Evolutionary conservation across 2,797 vertebrate genomes (phyloP).

Genomic region (Kryptopterus vitreolus): DNA sequence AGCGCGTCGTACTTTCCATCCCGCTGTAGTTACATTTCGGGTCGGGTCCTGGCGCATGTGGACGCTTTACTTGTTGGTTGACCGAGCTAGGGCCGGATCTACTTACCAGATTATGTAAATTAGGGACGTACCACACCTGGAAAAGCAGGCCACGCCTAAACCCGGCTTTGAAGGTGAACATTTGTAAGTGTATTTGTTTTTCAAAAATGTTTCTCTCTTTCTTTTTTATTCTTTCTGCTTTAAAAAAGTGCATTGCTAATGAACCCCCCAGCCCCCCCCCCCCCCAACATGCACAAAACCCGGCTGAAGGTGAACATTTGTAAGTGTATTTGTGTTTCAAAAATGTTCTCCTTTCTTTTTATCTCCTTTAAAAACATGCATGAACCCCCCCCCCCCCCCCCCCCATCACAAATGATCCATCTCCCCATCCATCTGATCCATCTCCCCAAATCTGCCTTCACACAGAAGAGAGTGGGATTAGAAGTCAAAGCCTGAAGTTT

Average conservation of each 20-base stretch:
- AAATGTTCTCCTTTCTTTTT: too few species aligned
- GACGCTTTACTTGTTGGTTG: background rate
- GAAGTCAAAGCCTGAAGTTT: background rate
- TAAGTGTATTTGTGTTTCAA: too few species aligned
- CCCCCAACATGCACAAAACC: too few species aligned
- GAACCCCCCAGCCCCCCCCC: too few species aligned
- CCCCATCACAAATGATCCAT: background rate
- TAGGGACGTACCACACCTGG: background rate
- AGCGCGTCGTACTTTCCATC: background rate
- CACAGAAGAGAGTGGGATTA: constrained; percentile 4
- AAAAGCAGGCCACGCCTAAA: background rate
- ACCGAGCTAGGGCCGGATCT: background rate
- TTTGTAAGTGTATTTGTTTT: background rate
- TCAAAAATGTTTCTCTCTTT: background rate
- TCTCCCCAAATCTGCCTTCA: constrained; percentile 14
- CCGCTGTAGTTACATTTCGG: background rate
- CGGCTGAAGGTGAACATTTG: too few species aligned
- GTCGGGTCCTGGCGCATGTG: background rate
- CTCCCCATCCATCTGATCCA: too few species aligned
- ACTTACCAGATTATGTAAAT: background rate
- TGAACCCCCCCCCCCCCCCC: too few species aligned
- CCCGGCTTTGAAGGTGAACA: background rate
- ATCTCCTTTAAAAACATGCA: too few species aligned
- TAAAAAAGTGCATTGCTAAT: too few species aligned
- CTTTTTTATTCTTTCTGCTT: too few species aligned